Evolutionary conservation across 1,140 invertebrate species (phyloP).

Genomic region (Saccostrea echinata): DNA sequence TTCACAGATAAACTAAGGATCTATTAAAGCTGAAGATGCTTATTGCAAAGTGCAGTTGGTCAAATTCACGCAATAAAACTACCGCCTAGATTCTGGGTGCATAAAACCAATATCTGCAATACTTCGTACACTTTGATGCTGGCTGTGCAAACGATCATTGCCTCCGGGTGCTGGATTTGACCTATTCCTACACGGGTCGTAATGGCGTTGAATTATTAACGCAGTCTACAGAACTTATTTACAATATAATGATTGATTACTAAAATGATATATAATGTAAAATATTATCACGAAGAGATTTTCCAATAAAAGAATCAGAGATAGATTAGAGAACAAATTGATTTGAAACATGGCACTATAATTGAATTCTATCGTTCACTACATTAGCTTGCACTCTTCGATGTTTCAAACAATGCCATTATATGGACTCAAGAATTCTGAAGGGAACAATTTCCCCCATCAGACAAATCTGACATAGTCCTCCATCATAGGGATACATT

Average conservation of each 20-base stretch:
- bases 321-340: constrained; percentile 6
- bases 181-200: not conserved
- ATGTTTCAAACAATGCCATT: not conserved
- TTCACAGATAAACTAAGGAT: too few species aligned
- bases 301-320: not conserved
- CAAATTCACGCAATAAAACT: too few species aligned
- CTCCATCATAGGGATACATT: not conserved
- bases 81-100: too few species aligned
- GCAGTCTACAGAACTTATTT: not conserved
- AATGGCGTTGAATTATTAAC: not conserved
- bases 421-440: not conserved
- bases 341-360: not conserved
- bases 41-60: too few species aligned
- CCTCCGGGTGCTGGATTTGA: not conserved
- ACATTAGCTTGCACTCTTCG: not conserved
- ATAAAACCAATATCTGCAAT: too few species aligned
- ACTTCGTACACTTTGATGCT: too few species aligned
- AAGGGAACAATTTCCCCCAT: not conserved
- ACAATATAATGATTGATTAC: not conserved
- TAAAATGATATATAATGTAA: not conserved
- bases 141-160: too few species aligned
- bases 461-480: too few species aligned
- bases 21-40: too few species aligned
- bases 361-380: not conserved
- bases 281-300: too few species aligned